Percentiles rank a stretch among this genome's conserved stretches.
Conservation (phyloP, 2,888 invertebrate genomes). For the Ectemnius continuus region DNA sequence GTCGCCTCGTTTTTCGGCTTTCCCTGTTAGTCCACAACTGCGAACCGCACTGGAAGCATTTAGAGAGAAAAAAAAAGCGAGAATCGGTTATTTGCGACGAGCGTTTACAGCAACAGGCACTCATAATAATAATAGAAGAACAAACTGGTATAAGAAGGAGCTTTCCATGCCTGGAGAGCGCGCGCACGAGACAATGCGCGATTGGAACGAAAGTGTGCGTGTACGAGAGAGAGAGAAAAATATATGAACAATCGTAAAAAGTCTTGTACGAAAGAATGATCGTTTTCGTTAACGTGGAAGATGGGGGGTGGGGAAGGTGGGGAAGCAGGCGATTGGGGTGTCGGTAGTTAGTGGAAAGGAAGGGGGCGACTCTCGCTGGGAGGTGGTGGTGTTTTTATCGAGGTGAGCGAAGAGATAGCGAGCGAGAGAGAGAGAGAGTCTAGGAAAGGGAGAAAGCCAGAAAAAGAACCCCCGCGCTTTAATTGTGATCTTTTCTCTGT, state of each 20-base stretch:
- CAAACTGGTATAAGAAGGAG: no score
- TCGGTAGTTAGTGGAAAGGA: not conserved
- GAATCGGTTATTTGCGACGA: not conserved
- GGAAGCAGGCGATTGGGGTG: not conserved
- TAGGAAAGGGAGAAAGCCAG: constrained; percentile 35
- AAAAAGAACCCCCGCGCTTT: constrained; percentile 67
- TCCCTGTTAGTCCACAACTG: not conserved
- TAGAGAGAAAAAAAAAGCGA: not conserved
- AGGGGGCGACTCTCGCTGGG: not conserved
- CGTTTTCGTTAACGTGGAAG: not conserved
- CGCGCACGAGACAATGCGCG: not conserved
- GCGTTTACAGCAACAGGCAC: not conserved
- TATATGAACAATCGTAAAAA: no score
- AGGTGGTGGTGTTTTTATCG: not conserved
- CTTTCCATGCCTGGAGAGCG: no score
- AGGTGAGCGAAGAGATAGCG: no score
- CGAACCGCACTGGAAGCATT: not conserved
- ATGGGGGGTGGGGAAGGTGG: not conserved
- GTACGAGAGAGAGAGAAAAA: not conserved
- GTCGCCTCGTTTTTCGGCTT: constrained; percentile 3
- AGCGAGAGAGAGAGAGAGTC: constrained; percentile 9
- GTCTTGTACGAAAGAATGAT: not conserved
- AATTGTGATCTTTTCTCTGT: constrained; percentile 74
- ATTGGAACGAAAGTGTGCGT: constrained; percentile 8
- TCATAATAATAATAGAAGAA: not conserved